Conservation (phyloP, 2,888 invertebrate species). For the Gnatocerus cornutus region DNA sequence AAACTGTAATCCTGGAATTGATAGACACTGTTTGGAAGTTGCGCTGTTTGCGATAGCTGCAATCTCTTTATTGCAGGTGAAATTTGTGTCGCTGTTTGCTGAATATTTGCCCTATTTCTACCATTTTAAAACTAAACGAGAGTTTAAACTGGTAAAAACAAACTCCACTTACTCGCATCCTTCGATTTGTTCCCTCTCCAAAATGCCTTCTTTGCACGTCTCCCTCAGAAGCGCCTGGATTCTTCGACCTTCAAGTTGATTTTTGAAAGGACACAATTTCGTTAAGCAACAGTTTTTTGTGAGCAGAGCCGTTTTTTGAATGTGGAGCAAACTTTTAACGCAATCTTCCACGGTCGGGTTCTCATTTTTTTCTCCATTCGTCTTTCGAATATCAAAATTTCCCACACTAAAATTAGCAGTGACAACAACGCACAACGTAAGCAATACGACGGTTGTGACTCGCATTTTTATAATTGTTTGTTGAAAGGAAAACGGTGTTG, state of each 20-base stretch:
- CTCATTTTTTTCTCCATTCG: slow-evolving; percentile 10
- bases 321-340: slow-evolving; percentile 41
- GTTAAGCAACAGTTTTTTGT: slow-evolving; percentile 51
- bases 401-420: background rate
- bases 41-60: background rate
- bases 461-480: slow-evolving; percentile 17
- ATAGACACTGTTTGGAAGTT: background rate
- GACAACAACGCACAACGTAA: slow-evolving; percentile 1
- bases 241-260: slow-evolving; percentile 17
- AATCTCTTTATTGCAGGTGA: background rate
- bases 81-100: slow-evolving; percentile 1
- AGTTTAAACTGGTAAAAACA: background rate
- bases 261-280: slow-evolving; percentile 45
- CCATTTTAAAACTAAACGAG: too few species aligned
- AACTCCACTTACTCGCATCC: background rate
- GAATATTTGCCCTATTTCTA: background rate
- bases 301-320: slow-evolving; percentile 33
- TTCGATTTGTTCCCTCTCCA: slow-evolving; percentile 28
- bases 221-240: slow-evolving; percentile 18
- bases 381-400: slow-evolving; percentile 10
- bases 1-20: background rate
- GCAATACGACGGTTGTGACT: slow-evolving; percentile 2
- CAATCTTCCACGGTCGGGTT: slow-evolving; percentile 32
- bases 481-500: slow-evolving; percentile 4
- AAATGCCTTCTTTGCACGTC: slow-evolving; percentile 47